Conservation (phyloP, 2,888 invertebrate species). For the Tyria jacobaeae region DNA sequence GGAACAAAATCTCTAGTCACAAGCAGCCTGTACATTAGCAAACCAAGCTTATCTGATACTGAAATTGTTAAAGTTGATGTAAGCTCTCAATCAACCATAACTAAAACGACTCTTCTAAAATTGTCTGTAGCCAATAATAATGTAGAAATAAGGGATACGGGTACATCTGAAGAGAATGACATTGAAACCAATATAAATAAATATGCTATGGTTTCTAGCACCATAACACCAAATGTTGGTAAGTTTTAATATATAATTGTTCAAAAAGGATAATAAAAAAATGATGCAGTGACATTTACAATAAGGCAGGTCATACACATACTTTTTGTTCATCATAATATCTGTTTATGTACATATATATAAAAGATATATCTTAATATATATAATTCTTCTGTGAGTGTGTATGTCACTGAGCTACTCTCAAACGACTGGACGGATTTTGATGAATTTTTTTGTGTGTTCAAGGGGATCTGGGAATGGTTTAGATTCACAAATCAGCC, state of each 20-base stretch:
- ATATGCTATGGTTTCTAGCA: constrained; percentile 16
- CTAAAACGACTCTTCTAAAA: constrained; percentile 27
- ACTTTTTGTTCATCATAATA: too few species aligned
- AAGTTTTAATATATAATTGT: constrained; percentile 14
- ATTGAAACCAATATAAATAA: constrained; percentile 36
- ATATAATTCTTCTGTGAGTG: too few species aligned
- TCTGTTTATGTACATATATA: too few species aligned
- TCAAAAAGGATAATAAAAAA: not conserved
- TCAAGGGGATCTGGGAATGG: too few species aligned
- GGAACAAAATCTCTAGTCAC: constrained; percentile 35
- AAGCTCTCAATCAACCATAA: constrained; percentile 16
- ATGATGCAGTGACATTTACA: too few species aligned
- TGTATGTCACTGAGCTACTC: too few species aligned
- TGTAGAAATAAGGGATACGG: constrained; percentile 21
- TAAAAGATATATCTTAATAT: too few species aligned
- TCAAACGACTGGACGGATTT: too few species aligned
- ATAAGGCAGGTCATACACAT: too few species aligned
- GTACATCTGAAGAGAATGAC: constrained; percentile 35
- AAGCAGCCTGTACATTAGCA: constrained; percentile 14
- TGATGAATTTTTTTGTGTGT: too few species aligned
- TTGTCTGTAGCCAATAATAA: constrained; percentile 29
- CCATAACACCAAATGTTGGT: constrained; percentile 24
- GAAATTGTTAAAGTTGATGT: constrained; percentile 17
- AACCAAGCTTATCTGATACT: constrained; percentile 18
- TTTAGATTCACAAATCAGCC: too few species aligned